These are phyloP conservation scores for Tipula helvola DNA, from an alignment of 2,888 invertebrate species.

Conservation along the genomic window DNA sequence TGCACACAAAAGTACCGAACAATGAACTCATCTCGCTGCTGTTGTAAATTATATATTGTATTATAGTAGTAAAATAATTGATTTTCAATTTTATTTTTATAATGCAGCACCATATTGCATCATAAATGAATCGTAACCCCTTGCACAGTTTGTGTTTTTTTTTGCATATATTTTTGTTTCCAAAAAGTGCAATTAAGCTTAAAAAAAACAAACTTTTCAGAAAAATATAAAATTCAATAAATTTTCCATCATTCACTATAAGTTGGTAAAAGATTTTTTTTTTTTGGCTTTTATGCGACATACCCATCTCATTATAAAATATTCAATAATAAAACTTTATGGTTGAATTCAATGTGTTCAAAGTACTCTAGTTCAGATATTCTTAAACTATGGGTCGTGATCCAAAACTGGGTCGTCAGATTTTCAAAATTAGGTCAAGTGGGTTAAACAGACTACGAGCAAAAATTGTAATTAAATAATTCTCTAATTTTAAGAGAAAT, in stretches of 20 bases:
- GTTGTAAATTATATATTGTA: not conserved
- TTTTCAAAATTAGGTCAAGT: no score
- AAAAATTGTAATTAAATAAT: no score
- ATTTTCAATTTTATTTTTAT: not conserved
- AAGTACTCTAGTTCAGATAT: no score
- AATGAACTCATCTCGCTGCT: not conserved
- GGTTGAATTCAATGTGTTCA: not conserved
- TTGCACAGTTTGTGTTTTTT: not conserved
- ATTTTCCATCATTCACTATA: not conserved
- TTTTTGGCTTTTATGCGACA: no score
- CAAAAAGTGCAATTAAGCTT: not conserved
- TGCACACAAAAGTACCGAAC: not conserved
- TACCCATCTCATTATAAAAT: not conserved
- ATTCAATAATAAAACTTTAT: not conserved
- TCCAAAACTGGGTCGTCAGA: no score
- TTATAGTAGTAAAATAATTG: not conserved
- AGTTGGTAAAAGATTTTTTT: not conserved
- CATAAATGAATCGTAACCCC: not conserved
- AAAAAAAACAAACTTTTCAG: not conserved
- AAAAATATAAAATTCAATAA: not conserved
- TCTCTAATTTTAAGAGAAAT: no score
- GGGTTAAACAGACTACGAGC: no score
- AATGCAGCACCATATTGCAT: not conserved
- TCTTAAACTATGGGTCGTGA: no score
- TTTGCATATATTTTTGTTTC: not conserved